Evolutionary conservation across 1,140 invertebrate genomes (phyloP).

Genomic region (Plectrocnemia conspersa): DNA sequence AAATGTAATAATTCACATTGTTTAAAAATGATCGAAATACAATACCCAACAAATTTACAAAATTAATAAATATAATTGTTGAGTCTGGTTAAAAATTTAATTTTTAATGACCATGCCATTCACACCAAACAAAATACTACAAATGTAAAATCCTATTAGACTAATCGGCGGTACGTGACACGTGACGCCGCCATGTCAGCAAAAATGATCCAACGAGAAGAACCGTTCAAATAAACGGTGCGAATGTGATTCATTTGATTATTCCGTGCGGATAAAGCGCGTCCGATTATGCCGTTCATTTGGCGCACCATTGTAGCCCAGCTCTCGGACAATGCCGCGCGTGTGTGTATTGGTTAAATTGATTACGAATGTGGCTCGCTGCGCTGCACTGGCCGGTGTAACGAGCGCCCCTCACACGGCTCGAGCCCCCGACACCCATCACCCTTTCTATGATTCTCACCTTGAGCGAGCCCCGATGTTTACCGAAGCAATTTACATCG

Average conservation of each 20-base stretch:
- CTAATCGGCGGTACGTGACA: too few species aligned
- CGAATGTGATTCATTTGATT: constrained; percentile 28
- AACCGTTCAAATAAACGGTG: neutral
- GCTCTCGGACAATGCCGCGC: constrained; percentile 24
- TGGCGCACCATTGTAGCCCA: constrained; percentile 10
- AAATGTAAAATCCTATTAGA: too few species aligned
- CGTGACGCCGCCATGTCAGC: constrained; percentile 16
- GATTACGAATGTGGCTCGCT: constrained; percentile 26
- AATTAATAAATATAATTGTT: too few species aligned
- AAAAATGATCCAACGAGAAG: too few species aligned
- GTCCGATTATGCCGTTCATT: constrained; percentile 31
- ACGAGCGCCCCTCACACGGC: constrained; percentile 1
- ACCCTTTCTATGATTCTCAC: neutral
- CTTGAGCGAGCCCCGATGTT: constrained; percentile 11
- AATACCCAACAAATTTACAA: too few species aligned
- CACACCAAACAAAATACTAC: too few species aligned
- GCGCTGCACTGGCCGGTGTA: constrained; percentile 7
- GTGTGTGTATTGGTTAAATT: constrained; percentile 32
- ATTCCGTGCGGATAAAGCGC: constrained; percentile 32
- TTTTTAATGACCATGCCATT: too few species aligned
- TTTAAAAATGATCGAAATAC: too few species aligned
- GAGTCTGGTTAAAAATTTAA: too few species aligned
- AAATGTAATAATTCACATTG: too few species aligned
- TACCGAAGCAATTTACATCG: constrained; percentile 26
- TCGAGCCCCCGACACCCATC: neutral